Conservation (phyloP, 2,888 invertebrate genomes). For the Gnatocerus cornutus region DNA sequence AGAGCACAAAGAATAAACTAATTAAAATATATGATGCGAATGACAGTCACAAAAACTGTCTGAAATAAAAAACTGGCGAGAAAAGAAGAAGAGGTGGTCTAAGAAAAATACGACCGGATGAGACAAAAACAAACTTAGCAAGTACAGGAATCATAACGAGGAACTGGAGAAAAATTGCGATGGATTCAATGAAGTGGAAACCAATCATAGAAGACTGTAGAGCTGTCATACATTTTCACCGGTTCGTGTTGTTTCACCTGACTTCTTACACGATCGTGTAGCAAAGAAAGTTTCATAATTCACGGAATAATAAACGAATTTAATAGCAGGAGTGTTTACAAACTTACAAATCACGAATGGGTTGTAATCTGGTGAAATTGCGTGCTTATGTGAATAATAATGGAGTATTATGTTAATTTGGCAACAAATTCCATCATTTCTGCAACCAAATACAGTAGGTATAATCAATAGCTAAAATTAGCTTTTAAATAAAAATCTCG, state of each 20-base stretch:
- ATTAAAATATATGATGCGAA: too few species aligned
- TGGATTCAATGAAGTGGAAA: too few species aligned
- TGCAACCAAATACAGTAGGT: conserved; percentile 6
- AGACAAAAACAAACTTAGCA: too few species aligned
- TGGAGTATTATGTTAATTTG: conserved; percentile 35
- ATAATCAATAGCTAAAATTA: conserved; percentile 38
- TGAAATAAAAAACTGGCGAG: too few species aligned
- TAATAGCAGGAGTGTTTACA: conserved; percentile 10
- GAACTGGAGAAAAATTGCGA: too few species aligned
- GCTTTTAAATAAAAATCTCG: conserved; percentile 27
- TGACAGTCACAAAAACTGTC: too few species aligned
- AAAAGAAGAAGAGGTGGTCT: too few species aligned
- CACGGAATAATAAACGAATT: conserved; percentile 15
- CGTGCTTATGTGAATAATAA: conserved; percentile 33
- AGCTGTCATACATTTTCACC: too few species aligned
- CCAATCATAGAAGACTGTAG: too few species aligned
- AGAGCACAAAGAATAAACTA: too few species aligned
- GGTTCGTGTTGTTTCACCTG: background rate
- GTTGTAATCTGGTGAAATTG: conserved; percentile 17
- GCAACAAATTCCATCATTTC: conserved; percentile 15
- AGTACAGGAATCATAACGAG: too few species aligned
- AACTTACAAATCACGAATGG: conserved; percentile 33
- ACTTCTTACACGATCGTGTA: background rate
- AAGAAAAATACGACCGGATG: too few species aligned
- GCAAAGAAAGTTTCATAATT: conserved; percentile 1